Evolutionary conservation across 1,140 invertebrate species (phyloP), one percentile per base, ranked within the genome.

Genomic region (Drosophila sucinea): DNA sequence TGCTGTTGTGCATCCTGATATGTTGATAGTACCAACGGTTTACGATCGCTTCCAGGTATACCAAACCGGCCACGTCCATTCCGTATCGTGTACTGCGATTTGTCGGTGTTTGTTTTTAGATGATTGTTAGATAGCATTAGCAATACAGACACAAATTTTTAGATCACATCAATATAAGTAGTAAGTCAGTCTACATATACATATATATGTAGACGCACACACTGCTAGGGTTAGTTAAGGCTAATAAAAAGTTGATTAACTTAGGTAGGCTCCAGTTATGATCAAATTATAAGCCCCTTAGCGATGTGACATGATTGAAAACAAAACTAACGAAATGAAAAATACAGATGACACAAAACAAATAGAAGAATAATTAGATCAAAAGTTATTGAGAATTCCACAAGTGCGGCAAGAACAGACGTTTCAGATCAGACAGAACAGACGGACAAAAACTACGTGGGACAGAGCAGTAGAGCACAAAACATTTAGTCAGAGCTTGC

Each of bases 1-100:
- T 99, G 97, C 93, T 98, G 97, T 92, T 98, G 96, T 65, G 97
- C 98, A 92, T 99, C 98, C 90, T 98, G 94, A 93, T 98, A 98
- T 60, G 97, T 98, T 80, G 97, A 98, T 60, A 98, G 93, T 51
- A 99, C 98, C 67, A 99, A 94, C 3, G 98, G 98, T 92, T 98
- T 98, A 70, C 97, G 95, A 92, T 98, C 98, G 56, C 96, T 95
- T 73, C 96, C 95, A 17, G 96, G 95, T 70, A 94, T 94, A 67
- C 91, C 92, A 79, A 94, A 94, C 60, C 94, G 93, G 64, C 95
- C 94, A 35, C 96, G 94, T 65, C 96, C 96, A 91, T 97, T 97
- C 69, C 97, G 94, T 93, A 97, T 95, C 73, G 97, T 96, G 75
- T 92, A 92, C 90, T 91, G 77, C 64, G 60, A 2, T 7, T 62